A percentile compares a stretch with the other conserved stretches of the same genome.
These are phyloP conservation scores for Numenius phaeopus DNA, from an alignment of 2,797 vertebrate species.

Conservation along the genomic window DNA sequence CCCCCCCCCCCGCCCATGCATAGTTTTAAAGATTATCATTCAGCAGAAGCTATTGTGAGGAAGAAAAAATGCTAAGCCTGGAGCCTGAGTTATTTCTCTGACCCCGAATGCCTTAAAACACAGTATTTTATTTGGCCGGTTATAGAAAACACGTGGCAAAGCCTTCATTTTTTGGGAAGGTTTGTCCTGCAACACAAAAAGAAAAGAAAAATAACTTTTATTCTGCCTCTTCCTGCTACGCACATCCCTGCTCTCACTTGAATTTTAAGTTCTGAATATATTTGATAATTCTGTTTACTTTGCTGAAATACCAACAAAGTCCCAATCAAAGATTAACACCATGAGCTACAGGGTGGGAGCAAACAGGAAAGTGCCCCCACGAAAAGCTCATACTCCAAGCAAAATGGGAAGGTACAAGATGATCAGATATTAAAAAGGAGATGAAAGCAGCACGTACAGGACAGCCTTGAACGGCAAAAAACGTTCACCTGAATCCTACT, in stretches of 20 bases:
- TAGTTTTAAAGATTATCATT: neutral
- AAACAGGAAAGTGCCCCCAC: neutral
- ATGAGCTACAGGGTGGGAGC: neutral
- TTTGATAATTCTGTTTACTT: neutral
- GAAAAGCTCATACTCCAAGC: neutral
- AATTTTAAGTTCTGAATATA: conserved; percentile 25
- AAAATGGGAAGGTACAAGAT: neutral
- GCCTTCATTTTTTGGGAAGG: neutral
- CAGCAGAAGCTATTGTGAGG: conserved; percentile 4
- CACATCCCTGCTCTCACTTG: neutral
- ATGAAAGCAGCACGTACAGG: neutral
- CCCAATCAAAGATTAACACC: neutral
- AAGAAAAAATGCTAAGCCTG: conserved; percentile 10
- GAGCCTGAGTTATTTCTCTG: neutral
- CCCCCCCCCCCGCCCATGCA: neutral
- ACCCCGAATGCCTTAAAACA: conserved; percentile 1
- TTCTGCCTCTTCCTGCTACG: neutral
- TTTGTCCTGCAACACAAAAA: neutral
- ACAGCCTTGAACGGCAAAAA: neutral
- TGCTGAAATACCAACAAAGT: neutral
- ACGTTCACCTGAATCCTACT: neutral
- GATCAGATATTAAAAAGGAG: neutral
- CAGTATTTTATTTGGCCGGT: conserved; percentile 48
- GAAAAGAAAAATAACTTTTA: neutral
- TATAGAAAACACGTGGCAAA: conserved; percentile 1